Conservation (phyloP, 2,888 invertebrate species). For the Sceliomorpha sp. region DNA sequence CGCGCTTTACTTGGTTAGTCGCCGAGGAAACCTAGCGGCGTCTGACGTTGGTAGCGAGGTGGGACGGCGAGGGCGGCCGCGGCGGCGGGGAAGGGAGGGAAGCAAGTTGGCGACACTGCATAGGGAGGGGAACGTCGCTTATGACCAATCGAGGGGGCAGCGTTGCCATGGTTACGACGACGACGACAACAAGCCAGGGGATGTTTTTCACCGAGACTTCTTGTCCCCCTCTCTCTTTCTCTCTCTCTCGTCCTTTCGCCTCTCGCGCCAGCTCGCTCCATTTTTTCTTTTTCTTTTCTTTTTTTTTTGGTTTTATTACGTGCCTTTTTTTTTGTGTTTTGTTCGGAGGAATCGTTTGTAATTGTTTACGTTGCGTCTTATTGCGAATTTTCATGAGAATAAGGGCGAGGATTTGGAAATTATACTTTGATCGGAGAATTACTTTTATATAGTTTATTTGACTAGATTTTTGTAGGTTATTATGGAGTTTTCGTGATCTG, state of each 20-base stretch:
- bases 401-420: too few species aligned
- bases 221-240: constrained; percentile 53
- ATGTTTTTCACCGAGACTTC: constrained; percentile 65
- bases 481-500: too few species aligned
- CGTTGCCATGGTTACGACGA: constrained; percentile 76
- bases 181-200: constrained; percentile 77
- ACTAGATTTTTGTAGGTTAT: too few species aligned
- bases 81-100: constrained; percentile 50
- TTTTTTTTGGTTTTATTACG: too few species aligned
- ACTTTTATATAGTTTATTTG: too few species aligned
- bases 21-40: constrained; percentile 68
- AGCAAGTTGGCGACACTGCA: constrained; percentile 33
- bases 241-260: constrained; percentile 33
- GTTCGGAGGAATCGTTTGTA: too few species aligned
- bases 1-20: constrained; percentile 72
- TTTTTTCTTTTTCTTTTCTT: constrained; percentile 4
- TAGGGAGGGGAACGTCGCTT: constrained; percentile 64
- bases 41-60: constrained; percentile 50
- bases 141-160: constrained; percentile 74
- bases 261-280: constrained; percentile 21
- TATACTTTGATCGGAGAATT: too few species aligned
- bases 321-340: too few species aligned
- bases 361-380: too few species aligned
- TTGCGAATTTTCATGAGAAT: too few species aligned
- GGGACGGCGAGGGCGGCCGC: constrained; percentile 21